Evolutionary conservation across 2,888 invertebrate genomes (phyloP), one percentile per base, ranked within the genome.

Genomic region (Lasioglossum villosulum): DNA sequence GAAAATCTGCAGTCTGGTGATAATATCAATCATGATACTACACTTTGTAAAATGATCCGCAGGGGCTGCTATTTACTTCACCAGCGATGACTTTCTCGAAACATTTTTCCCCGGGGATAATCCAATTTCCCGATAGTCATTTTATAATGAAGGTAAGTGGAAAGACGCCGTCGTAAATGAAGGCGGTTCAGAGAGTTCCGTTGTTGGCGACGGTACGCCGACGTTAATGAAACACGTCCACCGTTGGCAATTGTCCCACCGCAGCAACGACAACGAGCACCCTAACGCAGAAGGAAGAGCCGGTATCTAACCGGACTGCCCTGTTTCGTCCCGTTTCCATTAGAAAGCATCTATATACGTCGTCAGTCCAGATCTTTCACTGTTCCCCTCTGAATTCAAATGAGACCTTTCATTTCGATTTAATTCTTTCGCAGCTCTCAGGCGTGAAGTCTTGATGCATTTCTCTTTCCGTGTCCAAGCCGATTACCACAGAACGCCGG

Each of bases 191-290:
- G 45, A 48, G 59, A 77, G 70, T 83, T 86, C 70, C 70, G 77
- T 70, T 74, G 81, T 89, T 87, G 86, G 76, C 83, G 84, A 74
- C 72, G 91, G 89, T 91, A 88, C 92, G 92, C 92, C 91, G 90
- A 86, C 92, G 92, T 90, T 93, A 93, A 94, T 92, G 92, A 94
- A 93, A 92, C 91, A 93, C 91, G 91, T 93, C 92, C 91, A 89
- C 88, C 85, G 89, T 92, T 91, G 92, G 93, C 93, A 92, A 93
- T 93, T 93, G 93, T 93, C 91, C 90, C 91, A 86, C 89, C 92
- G 87, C 91, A 90, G 90, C 83, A 83, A 82, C 80, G 90, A 83
- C 86, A 83, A 88, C 88, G 87, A 80, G 80, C 82, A 52, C 78
- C 78, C 88, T 75, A 81, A 84, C 85, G 84, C 78, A 83, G 87